Conservation (phyloP, 1,140 invertebrate species). For the Frieseomelitta varia region DNA sequence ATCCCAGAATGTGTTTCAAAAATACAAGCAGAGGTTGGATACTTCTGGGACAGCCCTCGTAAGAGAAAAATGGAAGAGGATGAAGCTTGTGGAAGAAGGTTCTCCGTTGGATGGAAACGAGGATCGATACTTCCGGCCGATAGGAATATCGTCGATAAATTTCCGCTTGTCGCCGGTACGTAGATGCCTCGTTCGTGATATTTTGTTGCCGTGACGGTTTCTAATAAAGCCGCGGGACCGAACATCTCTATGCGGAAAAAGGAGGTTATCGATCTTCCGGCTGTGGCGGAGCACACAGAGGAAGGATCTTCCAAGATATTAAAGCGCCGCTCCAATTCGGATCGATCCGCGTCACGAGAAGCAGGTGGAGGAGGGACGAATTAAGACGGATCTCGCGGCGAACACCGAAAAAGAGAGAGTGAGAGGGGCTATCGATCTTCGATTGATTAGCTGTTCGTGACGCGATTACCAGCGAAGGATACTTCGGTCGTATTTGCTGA, state of each 20-base stretch:
- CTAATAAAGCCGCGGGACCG: background rate
- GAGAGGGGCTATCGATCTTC: background rate
- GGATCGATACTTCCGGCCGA: conserved; percentile 17
- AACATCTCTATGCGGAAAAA: background rate
- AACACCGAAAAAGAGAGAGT: background rate
- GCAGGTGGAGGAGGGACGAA: background rate
- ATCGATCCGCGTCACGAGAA: background rate
- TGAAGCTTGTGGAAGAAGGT: background rate
- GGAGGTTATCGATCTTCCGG: background rate
- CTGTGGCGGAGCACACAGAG: too few species aligned
- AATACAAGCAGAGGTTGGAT: too few species aligned
- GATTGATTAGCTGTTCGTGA: background rate
- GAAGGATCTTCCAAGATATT: background rate
- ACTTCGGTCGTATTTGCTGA: background rate
- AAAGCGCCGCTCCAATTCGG: background rate
- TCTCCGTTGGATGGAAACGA: background rate
- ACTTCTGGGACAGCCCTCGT: too few species aligned
- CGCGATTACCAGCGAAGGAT: background rate
- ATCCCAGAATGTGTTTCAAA: too few species aligned
- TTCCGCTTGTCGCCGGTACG: conserved; percentile 32
- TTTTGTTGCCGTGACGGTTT: conserved; percentile 19
- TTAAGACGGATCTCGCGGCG: background rate
- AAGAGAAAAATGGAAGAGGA: background rate
- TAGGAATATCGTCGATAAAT: conserved; percentile 23
- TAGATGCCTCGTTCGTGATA: conserved; percentile 13